Evolutionary conservation across 2,797 vertebrate genomes (phyloP).

Genomic region (Gallinago nigripennis): DNA sequence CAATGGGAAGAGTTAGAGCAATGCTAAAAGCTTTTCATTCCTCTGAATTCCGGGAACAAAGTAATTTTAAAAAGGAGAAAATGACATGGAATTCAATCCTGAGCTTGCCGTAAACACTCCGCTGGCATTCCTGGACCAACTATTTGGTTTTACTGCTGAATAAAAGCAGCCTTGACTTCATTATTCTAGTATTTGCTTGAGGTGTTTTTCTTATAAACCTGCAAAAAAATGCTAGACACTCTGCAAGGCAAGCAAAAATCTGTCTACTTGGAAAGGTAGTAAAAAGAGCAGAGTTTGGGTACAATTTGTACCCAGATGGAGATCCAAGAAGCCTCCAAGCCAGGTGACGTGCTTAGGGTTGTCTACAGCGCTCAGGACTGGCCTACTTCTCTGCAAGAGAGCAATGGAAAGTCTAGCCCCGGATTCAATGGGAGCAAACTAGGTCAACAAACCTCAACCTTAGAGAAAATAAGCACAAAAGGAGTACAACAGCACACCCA

Average conservation of each 20-base stretch:
- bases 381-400: not conserved
- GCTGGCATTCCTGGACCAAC: not conserved
- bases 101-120: not conserved
- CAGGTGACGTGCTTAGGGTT: not conserved
- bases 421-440: not conserved
- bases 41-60: not conserved
- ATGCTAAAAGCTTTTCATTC: not conserved
- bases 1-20: not conserved
- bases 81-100: accelerated
- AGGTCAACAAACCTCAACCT: not conserved
- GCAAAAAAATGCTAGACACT: not conserved
- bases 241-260: not conserved
- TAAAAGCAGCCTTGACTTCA: not conserved
- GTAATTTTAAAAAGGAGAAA: not conserved
- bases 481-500: accelerated
- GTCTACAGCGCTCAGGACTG: not conserved
- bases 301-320: not conserved
- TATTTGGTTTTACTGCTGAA: not conserved
- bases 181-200: not conserved
- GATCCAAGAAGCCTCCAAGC: not conserved
- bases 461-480: not conserved
- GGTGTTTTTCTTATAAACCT: not conserved
- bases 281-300: not conserved
- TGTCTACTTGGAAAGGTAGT: not conserved
- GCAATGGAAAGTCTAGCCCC: not conserved